phyloP scores from a whole-genome alignment of 1,140 invertebrate species.

The Trachymyrmex septentrionalis region DNA sequence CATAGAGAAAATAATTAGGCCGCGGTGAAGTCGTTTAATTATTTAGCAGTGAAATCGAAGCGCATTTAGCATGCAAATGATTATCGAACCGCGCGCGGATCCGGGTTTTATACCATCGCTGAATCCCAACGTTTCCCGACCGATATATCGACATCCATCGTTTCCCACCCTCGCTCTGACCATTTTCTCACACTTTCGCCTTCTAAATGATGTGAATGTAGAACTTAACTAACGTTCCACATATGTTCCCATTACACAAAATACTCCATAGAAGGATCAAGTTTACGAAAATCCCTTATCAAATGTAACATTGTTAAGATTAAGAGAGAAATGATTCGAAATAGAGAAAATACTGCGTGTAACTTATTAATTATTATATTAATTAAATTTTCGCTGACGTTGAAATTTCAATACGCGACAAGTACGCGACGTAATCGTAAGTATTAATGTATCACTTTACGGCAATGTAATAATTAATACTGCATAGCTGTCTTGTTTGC shows the following conservation, averaged over 20 bases:
- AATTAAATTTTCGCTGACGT: not conserved
- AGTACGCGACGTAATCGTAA: not conserved
- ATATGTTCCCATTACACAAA: not conserved
- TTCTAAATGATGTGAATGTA: not conserved
- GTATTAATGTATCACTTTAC: not conserved
- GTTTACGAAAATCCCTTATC: not conserved
- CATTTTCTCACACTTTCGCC: conserved; percentile 5
- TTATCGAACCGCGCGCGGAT: conserved; percentile 74
- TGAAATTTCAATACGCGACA: not conserved
- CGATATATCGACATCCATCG: conserved; percentile 30
- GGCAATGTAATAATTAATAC: conserved; percentile 28
- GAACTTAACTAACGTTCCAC: not conserved
- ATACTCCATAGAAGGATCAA: not conserved
- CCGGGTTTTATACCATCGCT: conserved; percentile 76
- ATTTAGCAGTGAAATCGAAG: conserved; percentile 79
- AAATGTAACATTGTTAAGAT: not conserved
- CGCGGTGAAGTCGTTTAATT: conserved; percentile 73
- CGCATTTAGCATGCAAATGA: conserved; percentile 79
- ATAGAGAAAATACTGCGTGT: not conserved
- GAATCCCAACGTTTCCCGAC: conserved; percentile 48
- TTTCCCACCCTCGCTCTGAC: conserved; percentile 19
- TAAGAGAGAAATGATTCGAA: not conserved
- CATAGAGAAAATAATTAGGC: conserved; percentile 76
- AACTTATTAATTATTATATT: not conserved
- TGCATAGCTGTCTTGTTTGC: conserved; percentile 11